Conservation (phyloP, 1,140 invertebrate genomes). For the Zaprionus davidi region DNA sequence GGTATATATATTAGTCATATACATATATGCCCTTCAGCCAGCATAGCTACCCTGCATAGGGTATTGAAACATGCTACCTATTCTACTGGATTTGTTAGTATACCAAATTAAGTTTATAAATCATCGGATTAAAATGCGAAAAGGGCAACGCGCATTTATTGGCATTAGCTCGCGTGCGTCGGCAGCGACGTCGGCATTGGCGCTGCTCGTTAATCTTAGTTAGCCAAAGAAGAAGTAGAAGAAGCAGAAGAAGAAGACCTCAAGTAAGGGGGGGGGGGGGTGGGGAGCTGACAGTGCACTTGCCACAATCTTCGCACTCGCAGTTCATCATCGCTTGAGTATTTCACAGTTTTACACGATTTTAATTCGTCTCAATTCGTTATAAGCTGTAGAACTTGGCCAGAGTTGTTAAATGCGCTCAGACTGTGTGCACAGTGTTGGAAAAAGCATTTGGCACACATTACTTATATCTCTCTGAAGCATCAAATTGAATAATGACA, state of each 20-base stretch:
- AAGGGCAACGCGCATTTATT: conserved; percentile 59
- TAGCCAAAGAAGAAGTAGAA: conserved; percentile 36
- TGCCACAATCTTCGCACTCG: not conserved
- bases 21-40: too few species aligned
- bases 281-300: not conserved
- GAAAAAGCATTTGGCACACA: not conserved
- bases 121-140: conserved; percentile 62
- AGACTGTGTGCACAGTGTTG: not conserved
- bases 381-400: not conserved
- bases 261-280: not conserved
- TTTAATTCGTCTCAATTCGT: conserved; percentile 42
- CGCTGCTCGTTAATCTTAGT: conserved; percentile 73
- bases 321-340: conserved; percentile 18
- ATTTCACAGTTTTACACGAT: conserved; percentile 34
- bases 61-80: conserved; percentile 3
- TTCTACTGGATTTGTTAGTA: not conserved
- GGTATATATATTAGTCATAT: too few species aligned
- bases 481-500: not conserved
- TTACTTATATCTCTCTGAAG: not conserved
- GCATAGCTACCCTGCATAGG: not conserved
- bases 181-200: conserved; percentile 25
- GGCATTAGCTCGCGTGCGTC: conserved; percentile 59
- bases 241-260: conserved; percentile 8
- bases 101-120: conserved; percentile 58
- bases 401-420: not conserved